Evolutionary conservation across 2,113 vertebrate genomes (phyloP), one percentile per base, ranked within the genome.

Genomic region (Rhinogobius similis): DNA sequence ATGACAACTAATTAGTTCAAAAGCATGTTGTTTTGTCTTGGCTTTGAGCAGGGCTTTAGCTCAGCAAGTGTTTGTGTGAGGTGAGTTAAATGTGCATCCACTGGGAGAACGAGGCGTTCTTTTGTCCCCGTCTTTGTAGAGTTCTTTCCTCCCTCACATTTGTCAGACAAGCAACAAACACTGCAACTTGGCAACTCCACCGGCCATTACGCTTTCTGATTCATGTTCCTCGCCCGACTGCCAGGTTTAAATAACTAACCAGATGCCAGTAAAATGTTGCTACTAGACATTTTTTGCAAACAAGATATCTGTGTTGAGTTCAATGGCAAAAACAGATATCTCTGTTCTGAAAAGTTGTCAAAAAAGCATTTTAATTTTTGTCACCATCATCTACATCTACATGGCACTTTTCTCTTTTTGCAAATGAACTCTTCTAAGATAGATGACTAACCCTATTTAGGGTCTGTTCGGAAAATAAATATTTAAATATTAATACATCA

Each of bases 91-190:
- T 62, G 63, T 55, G 68, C 18, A 32, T 44, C 1, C 21, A 61
- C 64, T 53, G 77, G 78, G 61, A n/a, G n/a, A 62, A 72, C 62
- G 38, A 65, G 65, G 46, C 61, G 81, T 65, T 63, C 76, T 20
- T 55, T 70, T 74, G 68, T 65, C 69, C 43, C 43, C 24, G 56
- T 70, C 39, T 61, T 36, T 56, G 67, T 65, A 29, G 70, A 36
- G 14, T 48, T 55, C 23, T 39, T 64, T 61, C 46, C 29, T 26
- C 20, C 39, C 68, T 66, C 68, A 76, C 75, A 77, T 86, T 84
- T 79, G 64, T 83, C 79, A 82, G 67, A 36, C 13, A 73, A 66
- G 52, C 68, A 52, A 77, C 67, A 75, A 76, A 69, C 59, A 62
- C 24, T 58, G 55, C 26, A 26, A 29, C 55, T 58, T 58, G 55